phyloP scores from a whole-genome alignment of 1,140 invertebrate species.

The Meloidogyne exigua region DNA sequence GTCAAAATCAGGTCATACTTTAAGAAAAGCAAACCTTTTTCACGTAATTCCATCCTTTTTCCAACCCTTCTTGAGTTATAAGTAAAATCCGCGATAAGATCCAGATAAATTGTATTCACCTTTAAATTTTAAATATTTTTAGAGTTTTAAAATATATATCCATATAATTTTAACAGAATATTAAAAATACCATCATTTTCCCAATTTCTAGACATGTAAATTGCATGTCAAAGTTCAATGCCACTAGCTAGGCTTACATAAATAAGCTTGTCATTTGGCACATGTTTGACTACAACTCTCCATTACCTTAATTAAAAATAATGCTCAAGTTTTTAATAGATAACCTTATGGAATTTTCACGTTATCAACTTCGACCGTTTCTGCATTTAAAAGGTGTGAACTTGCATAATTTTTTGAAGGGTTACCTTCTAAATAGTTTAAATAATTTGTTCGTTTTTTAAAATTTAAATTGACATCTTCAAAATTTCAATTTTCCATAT shows the following conservation, averaged over 20 bases:
- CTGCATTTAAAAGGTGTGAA: neutral
- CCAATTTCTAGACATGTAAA: constrained; percentile 35
- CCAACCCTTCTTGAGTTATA: constrained; percentile 79
- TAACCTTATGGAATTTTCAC: constrained; percentile 40
- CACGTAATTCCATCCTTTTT: constrained; percentile 78
- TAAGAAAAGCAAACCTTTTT: constrained; percentile 72
- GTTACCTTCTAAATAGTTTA: constrained; percentile 13
- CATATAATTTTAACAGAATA: neutral
- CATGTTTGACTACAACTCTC: constrained; percentile 54
- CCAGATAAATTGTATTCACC: constrained; percentile 83
- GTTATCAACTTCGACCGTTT: constrained; percentile 42
- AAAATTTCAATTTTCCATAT: neutral
- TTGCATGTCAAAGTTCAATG: constrained; percentile 38
- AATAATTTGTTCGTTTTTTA: neutral
- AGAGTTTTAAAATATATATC: neutral
- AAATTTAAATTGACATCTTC: neutral
- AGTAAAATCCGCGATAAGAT: constrained; percentile 76
- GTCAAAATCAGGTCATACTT: no score
- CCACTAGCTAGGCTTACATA: constrained; percentile 46
- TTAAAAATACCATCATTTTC: constrained; percentile 29
- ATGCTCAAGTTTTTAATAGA: neutral
- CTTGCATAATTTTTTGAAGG: neutral
- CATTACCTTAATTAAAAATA: constrained; percentile 46
- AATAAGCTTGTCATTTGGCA: constrained; percentile 47
- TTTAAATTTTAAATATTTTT: neutral